Base-by-base conservation (phyloP, 1,140 invertebrate genomes). In the Paracyclopina nana region DNA sequence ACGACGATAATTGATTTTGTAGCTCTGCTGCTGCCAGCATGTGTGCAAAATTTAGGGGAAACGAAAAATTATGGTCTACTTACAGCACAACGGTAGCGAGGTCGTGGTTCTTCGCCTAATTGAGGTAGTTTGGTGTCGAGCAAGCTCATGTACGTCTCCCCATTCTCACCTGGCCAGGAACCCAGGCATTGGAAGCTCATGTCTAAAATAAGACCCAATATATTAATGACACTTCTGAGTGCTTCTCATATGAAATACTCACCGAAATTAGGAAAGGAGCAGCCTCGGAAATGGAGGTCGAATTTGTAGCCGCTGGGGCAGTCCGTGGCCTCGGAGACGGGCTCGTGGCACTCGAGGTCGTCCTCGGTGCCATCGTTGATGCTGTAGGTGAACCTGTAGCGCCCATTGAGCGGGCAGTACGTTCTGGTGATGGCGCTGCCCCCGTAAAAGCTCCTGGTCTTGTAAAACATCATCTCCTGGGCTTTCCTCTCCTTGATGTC, bases 51-150 rank as follows among this genome's bases (percentile, higher is more conserved):
- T n/a, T n/a, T n/a, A n/a, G n/a, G n/a, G n/a, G n/a, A n/a, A n/a
- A n/a, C n/a, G n/a, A n/a, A n/a, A n/a, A 31, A 9, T n/a, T 45
- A 48, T 24, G 20, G 18, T 30, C 27, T 48, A 73, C 73, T 68
- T 66, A 79, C 77, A 25, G 74, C 77, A 59, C 77, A 79, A 57
- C 76, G 66, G 61, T 78, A 79, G 58, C 69, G 68, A 1, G 75
- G 72, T 53, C 68, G 64, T 26, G 50, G 38, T 22, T 52, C 50
- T 28, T 52, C 50, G 11, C 50, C 50, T 27, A 52, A 28, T 40
- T 52, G 50, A 16, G 50, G 50, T 27, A 52, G 38, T 29, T 52
- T 52, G 16, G 50, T 52, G 26, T 52, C 50, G 25, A 52, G 30
- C 22, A 52, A 43, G 50, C 38, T 43, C 38, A 52, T 18, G 43